Conservation (phyloP, 53 echinoderm and acorn worm species). For the Patiria pectinifera region DNA sequence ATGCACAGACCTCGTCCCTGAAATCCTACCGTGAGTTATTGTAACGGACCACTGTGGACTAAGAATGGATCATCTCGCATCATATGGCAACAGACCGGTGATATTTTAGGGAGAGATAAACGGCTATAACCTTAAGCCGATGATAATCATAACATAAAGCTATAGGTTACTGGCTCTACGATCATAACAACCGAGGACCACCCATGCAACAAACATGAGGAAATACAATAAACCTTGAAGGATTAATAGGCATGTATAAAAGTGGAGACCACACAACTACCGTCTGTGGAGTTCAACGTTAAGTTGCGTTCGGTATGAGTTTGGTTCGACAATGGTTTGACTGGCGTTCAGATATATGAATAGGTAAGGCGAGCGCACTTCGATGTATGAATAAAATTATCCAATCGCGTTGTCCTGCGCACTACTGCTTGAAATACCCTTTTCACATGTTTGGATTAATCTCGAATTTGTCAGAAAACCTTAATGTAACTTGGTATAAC, state of each 20-base stretch:
- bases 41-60: not conserved
- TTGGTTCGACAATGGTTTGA: no score
- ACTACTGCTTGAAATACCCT: no score
- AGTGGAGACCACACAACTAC: not conserved
- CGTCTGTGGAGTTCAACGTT: not conserved
- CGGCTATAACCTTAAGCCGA: not conserved
- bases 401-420: no score
- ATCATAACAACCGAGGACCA: not conserved
- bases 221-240: constrained; percentile 11
- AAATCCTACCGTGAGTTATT: not conserved
- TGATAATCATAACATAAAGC: not conserved
- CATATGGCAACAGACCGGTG: not conserved
- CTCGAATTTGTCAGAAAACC: no score
- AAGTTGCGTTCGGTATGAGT: no score
- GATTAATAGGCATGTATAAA: not conserved
- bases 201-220: not conserved
- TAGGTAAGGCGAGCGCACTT: no score
- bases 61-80: not conserved
- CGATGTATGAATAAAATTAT: no score
- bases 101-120: not conserved
- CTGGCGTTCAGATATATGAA: no score
- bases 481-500: no score
- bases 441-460: no score
- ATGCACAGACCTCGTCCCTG: not conserved
- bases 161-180: no score